These are phyloP conservation scores for human (Homo sapiens) DNA, from an alignment of 2,113 vertebrate genomes.

Conservation along the genomic window DNA sequence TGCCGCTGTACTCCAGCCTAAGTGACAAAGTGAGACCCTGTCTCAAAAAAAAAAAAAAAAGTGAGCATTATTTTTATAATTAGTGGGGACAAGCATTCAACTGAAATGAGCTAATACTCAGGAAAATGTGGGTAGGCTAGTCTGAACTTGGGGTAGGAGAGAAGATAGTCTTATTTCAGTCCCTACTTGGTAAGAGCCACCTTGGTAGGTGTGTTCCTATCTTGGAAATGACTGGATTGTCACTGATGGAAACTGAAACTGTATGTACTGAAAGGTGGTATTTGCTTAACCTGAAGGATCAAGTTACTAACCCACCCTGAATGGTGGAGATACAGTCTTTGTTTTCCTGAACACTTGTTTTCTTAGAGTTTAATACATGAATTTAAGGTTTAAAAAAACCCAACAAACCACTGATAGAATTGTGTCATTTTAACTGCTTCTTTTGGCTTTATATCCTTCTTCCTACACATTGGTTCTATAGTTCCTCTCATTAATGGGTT, in stretches of 20 bases:
- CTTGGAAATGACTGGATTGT: slow-evolving; percentile 43
- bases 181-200: neutral
- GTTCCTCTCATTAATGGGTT: slow-evolving; percentile 44
- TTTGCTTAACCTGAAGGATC: slow-evolving; percentile 50
- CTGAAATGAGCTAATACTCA: neutral
- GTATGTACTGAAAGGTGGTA: neutral
- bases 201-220: neutral
- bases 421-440: slow-evolving; percentile 23
- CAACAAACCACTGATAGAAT: neutral
- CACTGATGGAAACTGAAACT: slow-evolving; percentile 2
- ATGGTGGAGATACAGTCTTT: neutral
- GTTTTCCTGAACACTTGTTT: slow-evolving; percentile 43
- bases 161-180: slow-evolving; percentile 1
- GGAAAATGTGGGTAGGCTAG: neutral
- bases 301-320: slow-evolving; percentile 25
- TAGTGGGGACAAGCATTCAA: neutral
- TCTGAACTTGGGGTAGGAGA: neutral
- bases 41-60: neutral
- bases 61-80: neutral
- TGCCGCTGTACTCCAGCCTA: too few species aligned
- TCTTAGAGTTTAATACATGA: slow-evolving; percentile 37
- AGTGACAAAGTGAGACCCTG: too few species aligned
- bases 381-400: slow-evolving; percentile 35
- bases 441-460: neutral
- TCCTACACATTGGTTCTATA: neutral